phyloP scores from a whole-genome alignment of 2,113 vertebrate species.

The Limanda limanda region DNA sequence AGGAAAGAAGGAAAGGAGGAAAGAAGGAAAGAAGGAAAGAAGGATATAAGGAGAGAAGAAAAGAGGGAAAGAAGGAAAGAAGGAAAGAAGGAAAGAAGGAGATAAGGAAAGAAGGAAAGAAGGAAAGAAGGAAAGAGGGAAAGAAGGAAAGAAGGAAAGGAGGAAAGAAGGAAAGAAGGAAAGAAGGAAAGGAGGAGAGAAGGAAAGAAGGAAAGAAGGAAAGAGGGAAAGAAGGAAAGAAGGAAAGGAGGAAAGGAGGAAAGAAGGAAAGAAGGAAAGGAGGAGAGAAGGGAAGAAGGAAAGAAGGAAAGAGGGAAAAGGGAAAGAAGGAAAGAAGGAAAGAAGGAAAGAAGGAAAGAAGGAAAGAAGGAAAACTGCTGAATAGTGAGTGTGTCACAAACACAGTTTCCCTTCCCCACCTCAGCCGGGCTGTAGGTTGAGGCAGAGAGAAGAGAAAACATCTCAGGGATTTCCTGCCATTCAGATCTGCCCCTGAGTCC shows the following conservation, averaged over 20 bases:
- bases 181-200: too few relatives aligned
- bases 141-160: background rate
- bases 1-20: background rate
- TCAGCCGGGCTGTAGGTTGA: conserved; percentile 57
- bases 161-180: background rate
- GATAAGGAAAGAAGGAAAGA: too few relatives aligned
- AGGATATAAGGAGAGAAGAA: too few relatives aligned
- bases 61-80: too few relatives aligned
- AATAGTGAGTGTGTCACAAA: conserved; percentile 43
- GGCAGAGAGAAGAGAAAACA: conserved; percentile 78
- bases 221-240: too few relatives aligned
- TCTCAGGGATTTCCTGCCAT: conserved; percentile 85
- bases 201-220: too few relatives aligned
- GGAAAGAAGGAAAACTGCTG: background rate
- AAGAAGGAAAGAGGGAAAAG: conserved; percentile 3
- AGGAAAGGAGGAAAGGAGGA: too few relatives aligned
- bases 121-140: too few relatives aligned
- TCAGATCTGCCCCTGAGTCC: conserved; percentile 69
- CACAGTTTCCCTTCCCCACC: conserved; percentile 59
- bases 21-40: conserved; percentile 4
- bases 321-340: background rate
- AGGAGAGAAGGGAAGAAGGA: too few relatives aligned
- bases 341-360: conserved; percentile 4
- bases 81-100: too few relatives aligned
- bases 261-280: too few relatives aligned